These are phyloP conservation scores for Gila orcuttii DNA, from an alignment of 2,113 vertebrate genomes.

Conservation along the genomic window DNA sequence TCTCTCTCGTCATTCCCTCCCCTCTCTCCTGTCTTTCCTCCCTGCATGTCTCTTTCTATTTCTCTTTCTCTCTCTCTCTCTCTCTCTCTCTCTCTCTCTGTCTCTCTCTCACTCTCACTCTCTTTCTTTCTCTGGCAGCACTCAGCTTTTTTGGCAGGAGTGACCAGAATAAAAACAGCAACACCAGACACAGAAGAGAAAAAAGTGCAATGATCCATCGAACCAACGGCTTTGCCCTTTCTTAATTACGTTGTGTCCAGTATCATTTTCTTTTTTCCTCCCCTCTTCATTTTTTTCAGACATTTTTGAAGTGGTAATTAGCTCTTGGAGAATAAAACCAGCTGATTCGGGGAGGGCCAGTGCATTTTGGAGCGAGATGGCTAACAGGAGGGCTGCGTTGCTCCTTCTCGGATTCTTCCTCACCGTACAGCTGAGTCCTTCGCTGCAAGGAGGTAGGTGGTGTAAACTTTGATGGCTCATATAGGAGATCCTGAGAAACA, in stretches of 20 bases:
- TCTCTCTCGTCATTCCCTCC: conserved; percentile 31
- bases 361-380: conserved; percentile 93
- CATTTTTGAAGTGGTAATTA: conserved; percentile 83
- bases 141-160: conserved; percentile 77
- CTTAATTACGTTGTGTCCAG: conserved; percentile 82
- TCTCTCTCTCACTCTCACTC: conserved; percentile 58
- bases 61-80: conserved; percentile 56
- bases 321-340: conserved; percentile 92
- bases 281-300: conserved; percentile 66
- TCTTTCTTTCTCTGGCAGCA: conserved; percentile 68
- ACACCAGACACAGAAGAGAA: conserved; percentile 76
- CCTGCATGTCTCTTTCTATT: conserved; percentile 49
- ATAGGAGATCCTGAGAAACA: neutral
- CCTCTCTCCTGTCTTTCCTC: conserved; percentile 12
- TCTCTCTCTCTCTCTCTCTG: conserved; percentile 58
- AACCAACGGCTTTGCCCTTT: conserved; percentile 77
- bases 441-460: conserved; percentile 94
- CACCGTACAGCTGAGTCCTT: conserved; percentile 79
- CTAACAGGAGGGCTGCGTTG: conserved; percentile 82
- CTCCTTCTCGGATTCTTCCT: conserved; percentile 85
- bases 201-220: conserved; percentile 79
- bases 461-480: conserved; percentile 53
- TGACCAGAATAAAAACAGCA: conserved; percentile 85
- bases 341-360: conserved; percentile 79
- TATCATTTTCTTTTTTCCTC: conserved; percentile 65